Percentiles rank a stretch among this genome's conserved stretches.
Evolutionary conservation across 2,888 invertebrate species (phyloP).

Genomic region (Spodoptera picta): DNA sequence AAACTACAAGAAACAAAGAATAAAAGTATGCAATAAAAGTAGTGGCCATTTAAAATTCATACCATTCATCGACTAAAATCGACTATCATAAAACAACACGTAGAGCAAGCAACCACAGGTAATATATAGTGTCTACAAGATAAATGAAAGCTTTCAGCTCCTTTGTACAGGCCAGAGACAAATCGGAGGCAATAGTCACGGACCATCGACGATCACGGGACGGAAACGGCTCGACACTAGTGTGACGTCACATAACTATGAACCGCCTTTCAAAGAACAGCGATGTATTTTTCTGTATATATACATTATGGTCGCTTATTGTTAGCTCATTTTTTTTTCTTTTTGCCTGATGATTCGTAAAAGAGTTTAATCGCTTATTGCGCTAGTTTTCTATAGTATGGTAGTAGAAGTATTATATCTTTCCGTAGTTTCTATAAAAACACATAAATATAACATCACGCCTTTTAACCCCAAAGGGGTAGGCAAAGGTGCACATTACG

Average conservation of each 20-base stretch:
- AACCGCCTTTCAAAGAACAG: conserved; percentile 28
- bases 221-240: conserved; percentile 74
- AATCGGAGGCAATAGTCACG: conserved; percentile 76
- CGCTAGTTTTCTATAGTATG: too few species aligned
- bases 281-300: conserved; percentile 21
- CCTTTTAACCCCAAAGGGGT: too few species aligned
- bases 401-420: too few species aligned
- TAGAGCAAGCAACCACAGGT: conserved; percentile 10
- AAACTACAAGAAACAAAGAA: too few species aligned
- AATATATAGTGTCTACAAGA: conserved; percentile 43
- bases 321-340: conserved; percentile 2
- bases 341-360: not conserved
- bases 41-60: too few species aligned
- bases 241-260: conserved; percentile 36
- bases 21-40: too few species aligned
- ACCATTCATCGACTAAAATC: not conserved
- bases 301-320: conserved; percentile 6
- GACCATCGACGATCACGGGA: conserved; percentile 73
- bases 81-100: conserved; percentile 11
- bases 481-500: too few species aligned
- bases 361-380: not conserved
- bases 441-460: too few species aligned
- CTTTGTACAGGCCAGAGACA: conserved; percentile 71
- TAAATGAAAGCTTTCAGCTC: conserved; percentile 50
- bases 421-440: too few species aligned